Evolutionary conservation across 2,113 vertebrate genomes (phyloP), one percentile per base, ranked within the genome.

Genomic region (Oreochromis aureus): DNA sequence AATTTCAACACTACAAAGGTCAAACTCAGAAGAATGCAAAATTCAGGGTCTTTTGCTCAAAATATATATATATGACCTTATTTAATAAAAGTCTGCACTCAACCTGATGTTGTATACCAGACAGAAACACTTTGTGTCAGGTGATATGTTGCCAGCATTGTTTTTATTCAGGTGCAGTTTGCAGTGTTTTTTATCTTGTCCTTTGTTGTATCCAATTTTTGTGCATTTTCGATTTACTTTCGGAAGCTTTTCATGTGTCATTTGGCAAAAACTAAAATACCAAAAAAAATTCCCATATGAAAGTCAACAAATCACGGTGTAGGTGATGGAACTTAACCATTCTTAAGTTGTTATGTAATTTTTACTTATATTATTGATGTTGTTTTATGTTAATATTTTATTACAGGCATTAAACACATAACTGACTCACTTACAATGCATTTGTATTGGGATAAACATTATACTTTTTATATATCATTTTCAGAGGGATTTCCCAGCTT

Each of bases 211-310:
- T 66, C 39, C 8, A 27, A 10, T 24, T 27, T 76, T 76, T 27
- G 7, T 76, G 24, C 16, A 48, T 48, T 3, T 51, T 1, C 6
- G 51, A 0, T 51, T 5, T 8, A 51, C 46, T 32, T 78, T 51
- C 2, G 24, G 27, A 76, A 76, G 27, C 4, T 1, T 51, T 48
- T 18, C 24, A 32, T 0, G 0, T 39, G 61, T 78, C 46, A 51
- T 5, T 19, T 34, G 6, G 10, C 27, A 32, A 78, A 78, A 76
- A 7, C 2, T 48, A 48, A 76, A 76, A 76, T 51, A 51, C 16
- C 24, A 32, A 48, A 76, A 51, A 76, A 10, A 10, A 0, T 30
- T 76, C 10, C 24, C 15, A 30, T 18, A 5, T 48, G 24, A 48
- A 78, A 78, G 46, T 0, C 8, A 46, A 10, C 16, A 51, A 78